These are phyloP conservation scores for Endotricha flammealis DNA, from an alignment of 2,888 invertebrate species.

Conservation along the genomic window DNA sequence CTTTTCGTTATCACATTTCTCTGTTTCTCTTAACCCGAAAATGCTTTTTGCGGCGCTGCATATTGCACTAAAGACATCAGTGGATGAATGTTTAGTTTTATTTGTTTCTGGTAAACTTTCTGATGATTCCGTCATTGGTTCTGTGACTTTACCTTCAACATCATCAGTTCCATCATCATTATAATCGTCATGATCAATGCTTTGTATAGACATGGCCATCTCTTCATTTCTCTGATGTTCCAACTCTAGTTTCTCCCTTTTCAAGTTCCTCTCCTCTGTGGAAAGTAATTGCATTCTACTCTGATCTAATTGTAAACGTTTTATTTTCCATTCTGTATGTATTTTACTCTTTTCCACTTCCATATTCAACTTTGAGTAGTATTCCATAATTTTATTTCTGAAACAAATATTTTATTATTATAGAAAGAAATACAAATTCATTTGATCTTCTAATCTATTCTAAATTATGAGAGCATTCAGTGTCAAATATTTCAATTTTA, in stretches of 20 bases:
- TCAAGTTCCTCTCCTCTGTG: conserved; percentile 72
- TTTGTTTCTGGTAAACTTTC: conserved; percentile 24
- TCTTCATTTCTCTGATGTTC: conserved; percentile 60
- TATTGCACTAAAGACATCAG: conserved; percentile 50
- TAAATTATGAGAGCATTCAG: too few species aligned
- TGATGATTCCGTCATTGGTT: conserved; percentile 24
- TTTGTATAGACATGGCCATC: conserved; percentile 59
- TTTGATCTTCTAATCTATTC: too few species aligned
- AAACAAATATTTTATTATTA: conserved; percentile 33
- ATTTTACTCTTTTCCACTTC: conserved; percentile 77
- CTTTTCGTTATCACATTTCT: conserved; percentile 51
- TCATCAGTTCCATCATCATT: conserved; percentile 14
- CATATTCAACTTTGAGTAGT: conserved; percentile 80
- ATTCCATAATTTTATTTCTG: conserved; percentile 79
- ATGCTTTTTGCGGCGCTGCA: conserved; percentile 59
- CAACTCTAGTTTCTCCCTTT: conserved; percentile 72
- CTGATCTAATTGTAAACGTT: conserved; percentile 63
- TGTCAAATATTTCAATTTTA: too few species aligned
- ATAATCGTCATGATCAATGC: conserved; percentile 35
- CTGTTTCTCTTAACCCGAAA: conserved; percentile 41
- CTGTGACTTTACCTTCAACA: conserved; percentile 14
- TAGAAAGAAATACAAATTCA: too few species aligned
- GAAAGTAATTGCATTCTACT: conserved; percentile 64
- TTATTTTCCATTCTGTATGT: conserved; percentile 78
- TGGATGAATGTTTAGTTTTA: conserved; percentile 34